Conservation (phyloP, 2,888 invertebrate genomes). For the Cheilosia grossa region DNA sequence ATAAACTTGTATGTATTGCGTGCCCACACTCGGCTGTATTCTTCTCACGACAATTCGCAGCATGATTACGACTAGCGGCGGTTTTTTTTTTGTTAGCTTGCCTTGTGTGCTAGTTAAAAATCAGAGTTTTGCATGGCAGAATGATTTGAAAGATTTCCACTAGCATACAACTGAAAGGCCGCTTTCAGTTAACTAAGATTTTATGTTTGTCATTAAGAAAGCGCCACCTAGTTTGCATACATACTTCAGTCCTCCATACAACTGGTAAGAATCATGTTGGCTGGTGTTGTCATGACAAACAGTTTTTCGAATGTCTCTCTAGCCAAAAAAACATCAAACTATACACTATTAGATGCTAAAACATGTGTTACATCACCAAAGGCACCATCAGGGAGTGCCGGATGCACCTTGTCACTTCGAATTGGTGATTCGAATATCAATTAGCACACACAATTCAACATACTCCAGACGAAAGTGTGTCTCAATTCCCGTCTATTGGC, state of each 20-base stretch:
- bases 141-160: no score
- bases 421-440: constrained; percentile 62
- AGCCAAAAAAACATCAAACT: neutral
- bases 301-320: neutral
- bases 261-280: no score
- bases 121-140: no score
- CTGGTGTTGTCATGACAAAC: neutral
- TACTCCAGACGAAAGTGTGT: constrained; percentile 13
- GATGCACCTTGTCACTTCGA: constrained; percentile 46
- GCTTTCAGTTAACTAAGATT: no score
- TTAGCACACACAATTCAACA: constrained; percentile 43
- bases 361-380: neutral
- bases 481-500: constrained; percentile 29
- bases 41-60: neutral
- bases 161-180: no score
- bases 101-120: no score
- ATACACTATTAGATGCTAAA: neutral
- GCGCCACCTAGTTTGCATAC: no score
- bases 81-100: neutral
- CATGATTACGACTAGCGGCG: neutral
- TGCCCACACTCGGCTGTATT: neutral
- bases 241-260: no score
- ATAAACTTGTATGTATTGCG: neutral
- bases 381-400: constrained; percentile 57
- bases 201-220: no score